Conservation (phyloP, 1,140 invertebrate species). For the Acromyrmex heyeri region DNA sequence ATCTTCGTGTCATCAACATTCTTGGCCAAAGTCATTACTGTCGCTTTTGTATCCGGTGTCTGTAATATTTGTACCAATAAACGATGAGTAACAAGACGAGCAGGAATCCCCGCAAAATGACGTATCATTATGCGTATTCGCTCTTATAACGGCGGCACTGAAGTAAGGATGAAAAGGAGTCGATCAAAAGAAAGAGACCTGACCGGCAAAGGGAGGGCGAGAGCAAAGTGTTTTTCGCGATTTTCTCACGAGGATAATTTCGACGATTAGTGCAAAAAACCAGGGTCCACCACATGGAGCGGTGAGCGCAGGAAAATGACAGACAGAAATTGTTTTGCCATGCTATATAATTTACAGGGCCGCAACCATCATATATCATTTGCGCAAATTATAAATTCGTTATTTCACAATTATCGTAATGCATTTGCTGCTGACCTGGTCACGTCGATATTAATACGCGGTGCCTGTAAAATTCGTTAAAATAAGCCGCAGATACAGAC, state of each 20-base stretch:
- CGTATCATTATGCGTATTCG: conserved; percentile 74
- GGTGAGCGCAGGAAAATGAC: conserved; percentile 73
- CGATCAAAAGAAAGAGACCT: conserved; percentile 43
- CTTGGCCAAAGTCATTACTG: conserved; percentile 66
- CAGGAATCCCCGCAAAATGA: conserved; percentile 75
- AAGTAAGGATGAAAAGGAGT: conserved; percentile 59
- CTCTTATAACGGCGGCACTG: conserved; percentile 59
- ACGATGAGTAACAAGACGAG: conserved; percentile 74
- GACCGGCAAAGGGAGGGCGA: conserved; percentile 33
- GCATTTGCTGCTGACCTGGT: conserved; percentile 80
- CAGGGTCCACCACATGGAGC: conserved; percentile 57
- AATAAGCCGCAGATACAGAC: background rate
- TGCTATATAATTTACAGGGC: conserved; percentile 83
- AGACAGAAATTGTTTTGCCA: conserved; percentile 82
- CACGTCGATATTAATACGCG: conserved; percentile 21
- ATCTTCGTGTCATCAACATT: conserved; percentile 71
- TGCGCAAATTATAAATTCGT: conserved; percentile 85
- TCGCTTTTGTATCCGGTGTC: conserved; percentile 69
- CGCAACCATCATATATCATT: conserved; percentile 84
- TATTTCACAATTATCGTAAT: conserved; percentile 85
- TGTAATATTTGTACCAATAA: conserved; percentile 73
- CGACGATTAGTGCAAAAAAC: conserved; percentile 78
- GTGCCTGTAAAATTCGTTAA: background rate
- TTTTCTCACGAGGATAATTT: conserved; percentile 83
- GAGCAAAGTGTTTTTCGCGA: conserved; percentile 77